Base-by-base conservation (phyloP, 2,113 vertebrate species). In the Agapornis roseicollis region DNA sequence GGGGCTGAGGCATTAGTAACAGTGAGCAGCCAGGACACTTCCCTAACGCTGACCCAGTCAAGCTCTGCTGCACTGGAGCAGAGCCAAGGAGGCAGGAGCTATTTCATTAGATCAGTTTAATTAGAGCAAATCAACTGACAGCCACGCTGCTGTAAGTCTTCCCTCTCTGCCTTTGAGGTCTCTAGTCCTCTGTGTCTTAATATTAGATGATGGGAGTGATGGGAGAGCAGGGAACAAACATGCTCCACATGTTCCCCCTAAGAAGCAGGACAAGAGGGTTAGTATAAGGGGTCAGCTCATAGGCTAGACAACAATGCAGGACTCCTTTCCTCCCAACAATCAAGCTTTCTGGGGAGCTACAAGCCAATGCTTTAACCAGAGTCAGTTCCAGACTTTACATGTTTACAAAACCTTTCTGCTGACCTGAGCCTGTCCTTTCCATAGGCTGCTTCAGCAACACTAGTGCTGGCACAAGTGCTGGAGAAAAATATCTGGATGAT, bases 41-140 rank as follows among this genome's bases (percentile, higher is more conserved):
- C 58, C 84, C 63, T 88, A 55, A 41, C 3, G 50, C 39, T 89
- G 79, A 96, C 89, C 73, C 74, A 91, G 94, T 94, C 84, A 96
- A 85, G 95, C 89, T 94, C 74, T 11, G 13, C 49, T 52, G 95
- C 81, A 17, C 94, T 93, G 92, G 89, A 96, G 77, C 63, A 0
- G 7, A 88, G 55, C 94, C 81, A 89, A 92, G 87, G 49, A 95
- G 79, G 73, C 86, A 85, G 90, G 46, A 94, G 31, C 47, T 71
- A 73, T 93, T 95, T 94, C 92, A 96, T 93, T 88, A 96, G 89
- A 92, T 55, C 29, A 33, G 18, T 92, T 95, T 94, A 94, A 96
- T 92, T 89, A 96, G 87, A 94, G 50, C 68, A 92, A 93, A 95
- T 64, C 65, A 77, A 88, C 95, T 82, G 90, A 90, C 89, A 93